A percentile compares a stretch with the other conserved stretches of the same genome.
These are phyloP conservation scores for Morphnarchus princeps DNA, from an alignment of 2,113 vertebrate species.

Conservation along the genomic window DNA sequence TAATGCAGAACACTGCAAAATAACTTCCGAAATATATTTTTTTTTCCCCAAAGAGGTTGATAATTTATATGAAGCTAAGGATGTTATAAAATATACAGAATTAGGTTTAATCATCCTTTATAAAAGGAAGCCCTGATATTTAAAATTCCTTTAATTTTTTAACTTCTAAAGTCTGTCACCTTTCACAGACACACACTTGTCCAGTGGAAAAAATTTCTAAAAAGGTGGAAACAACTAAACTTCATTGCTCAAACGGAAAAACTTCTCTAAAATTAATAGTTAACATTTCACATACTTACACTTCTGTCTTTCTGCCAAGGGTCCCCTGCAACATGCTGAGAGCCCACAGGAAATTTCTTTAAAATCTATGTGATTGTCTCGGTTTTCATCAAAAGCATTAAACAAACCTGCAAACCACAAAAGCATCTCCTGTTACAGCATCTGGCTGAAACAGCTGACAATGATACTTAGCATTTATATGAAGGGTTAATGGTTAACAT, in stretches of 20 bases:
- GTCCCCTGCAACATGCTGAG: slow-evolving; percentile 95
- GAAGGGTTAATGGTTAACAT: background rate
- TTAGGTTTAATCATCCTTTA: background rate
- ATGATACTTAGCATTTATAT: background rate
- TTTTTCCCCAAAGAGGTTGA: background rate
- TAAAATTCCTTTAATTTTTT: background rate
- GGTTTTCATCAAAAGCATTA: slow-evolving; percentile 98
- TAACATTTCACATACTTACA: slow-evolving; percentile 80
- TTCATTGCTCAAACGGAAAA: background rate
- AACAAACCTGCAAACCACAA: slow-evolving; percentile 86
- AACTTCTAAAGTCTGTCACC: background rate
- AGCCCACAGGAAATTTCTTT: slow-evolving; percentile 99
- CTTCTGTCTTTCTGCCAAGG: slow-evolving; percentile 95
- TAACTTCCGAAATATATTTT: background rate
- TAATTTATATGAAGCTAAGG: background rate
- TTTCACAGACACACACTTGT: background rate
- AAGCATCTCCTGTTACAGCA: slow-evolving; percentile 47
- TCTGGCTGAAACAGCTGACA: background rate
- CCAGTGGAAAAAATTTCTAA: background rate
- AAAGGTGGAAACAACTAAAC: background rate
- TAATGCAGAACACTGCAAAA: background rate
- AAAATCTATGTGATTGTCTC: slow-evolving; percentile 99
- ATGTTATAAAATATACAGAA: background rate
- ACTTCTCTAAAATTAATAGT: background rate
- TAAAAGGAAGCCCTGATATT: background rate